Evolutionary conservation across 2,113 vertebrate genomes (phyloP), one percentile per base, ranked within the genome.

Genomic region (Epinephelus moara): DNA sequence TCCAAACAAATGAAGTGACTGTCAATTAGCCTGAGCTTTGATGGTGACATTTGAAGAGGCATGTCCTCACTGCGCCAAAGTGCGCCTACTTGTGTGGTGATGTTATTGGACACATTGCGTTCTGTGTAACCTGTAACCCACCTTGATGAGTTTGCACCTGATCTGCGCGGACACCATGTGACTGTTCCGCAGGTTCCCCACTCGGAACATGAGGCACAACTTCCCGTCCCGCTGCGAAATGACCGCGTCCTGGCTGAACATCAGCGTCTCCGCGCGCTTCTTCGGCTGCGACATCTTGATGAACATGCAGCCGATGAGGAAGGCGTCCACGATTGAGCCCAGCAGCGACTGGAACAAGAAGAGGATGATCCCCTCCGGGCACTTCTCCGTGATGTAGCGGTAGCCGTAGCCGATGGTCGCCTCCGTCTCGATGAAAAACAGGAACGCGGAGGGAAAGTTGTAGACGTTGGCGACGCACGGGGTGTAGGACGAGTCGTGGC

Each of bases 241-340:
- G 4, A 97, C 97, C 0, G 97, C 95, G 3, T 95, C 95, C 37
- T 93, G 96, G 93, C 97, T 97, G 84, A 97, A 97, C 96, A 97
- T 96, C 33, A 97, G 96, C 37, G 97, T 97, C 95, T 97, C 96
- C 0, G 97, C 97, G 80, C 97, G 95, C 90, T 97, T 97, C 93
- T 97, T 97, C 19, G 97, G 97, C 92, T 97, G 97, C 68, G 97
- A 97, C 97, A 97, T 97, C 94, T 97, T 97, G 86, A 97, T 97
- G 90, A 97, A 97, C 96, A 97, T 97, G 93, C 97, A 97, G 53
- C 97, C 97, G 64, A 97, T 97, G 59, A 97, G 96, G 76, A 97
- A 97, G 0, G 97, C 97, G 62, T 97, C 97, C 71, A 97, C 97
- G 49, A 97, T 96, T 85, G 97, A 97, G 4, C 97, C 97, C 75